Base-by-base conservation (phyloP, 2,888 invertebrate genomes). In the Piscicola geometra region DNA sequence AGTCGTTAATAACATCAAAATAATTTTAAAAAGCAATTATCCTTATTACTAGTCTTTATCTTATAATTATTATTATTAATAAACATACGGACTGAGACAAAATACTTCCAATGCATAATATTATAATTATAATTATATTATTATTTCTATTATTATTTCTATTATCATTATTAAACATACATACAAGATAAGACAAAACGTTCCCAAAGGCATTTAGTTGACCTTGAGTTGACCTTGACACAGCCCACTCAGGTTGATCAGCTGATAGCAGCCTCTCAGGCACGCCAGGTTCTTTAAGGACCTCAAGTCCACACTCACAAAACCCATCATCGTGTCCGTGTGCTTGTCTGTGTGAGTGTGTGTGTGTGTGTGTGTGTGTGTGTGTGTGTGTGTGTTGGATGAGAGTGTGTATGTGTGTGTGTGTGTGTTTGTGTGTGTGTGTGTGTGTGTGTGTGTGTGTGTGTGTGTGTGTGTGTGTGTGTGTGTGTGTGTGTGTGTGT, bases 231-330 rank as follows among this genome's bases (percentile, higher is more conserved):
- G 60, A 5, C 60, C 60, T 25, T 21, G 60, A n/a, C 60, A 56
- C 60, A 56, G 25, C 3, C 60, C 60, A 15, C 12, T 21, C 60
- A 56, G 3, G 60, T 56, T 56, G 60, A 56, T 56, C 12, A 56
- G 25, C n/a, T 56, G 60, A n/a, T 56, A 56, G n/a, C 60, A 56
- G 3, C 60, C 60, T n/a, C 25, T 56, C 21, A 56, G 12, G n/a
- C 60, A 15, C 25, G 12, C 5, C 21, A 56, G 60, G n/a, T n/a
- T 56, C n/a, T 21, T 56, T 56, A 56, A 25, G 5, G 25, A 3
- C 25, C 60, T 56, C 60, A 56, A 56, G 60, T 56, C 60, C 3
- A 56, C 60, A 56, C 60, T 56, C 60, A 56, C 60, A 25, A 56
- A 56, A 21, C 60, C 60, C 60, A 56, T 3, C 60, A 56, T 25